Percentiles rank a stretch among this genome's conserved stretches.
Evolutionary conservation across 2,797 vertebrate species (phyloP).

Genomic region (Buphagus erythrorhynchus): DNA sequence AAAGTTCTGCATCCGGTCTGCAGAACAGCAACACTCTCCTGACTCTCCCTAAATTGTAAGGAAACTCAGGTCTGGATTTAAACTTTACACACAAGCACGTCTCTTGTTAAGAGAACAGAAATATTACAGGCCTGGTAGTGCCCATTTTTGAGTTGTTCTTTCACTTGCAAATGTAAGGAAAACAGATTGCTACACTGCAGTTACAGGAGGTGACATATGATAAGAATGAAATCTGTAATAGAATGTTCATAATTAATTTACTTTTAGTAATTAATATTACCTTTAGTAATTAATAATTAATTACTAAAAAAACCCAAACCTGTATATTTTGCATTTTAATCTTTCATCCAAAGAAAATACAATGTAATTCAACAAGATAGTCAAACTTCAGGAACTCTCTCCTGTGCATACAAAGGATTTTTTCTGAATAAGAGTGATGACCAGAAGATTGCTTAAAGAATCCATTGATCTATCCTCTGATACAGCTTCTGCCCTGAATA

Average conservation of each 20-base stretch:
- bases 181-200: neutral
- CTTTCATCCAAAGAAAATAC: neutral
- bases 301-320: neutral
- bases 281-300: too few species aligned
- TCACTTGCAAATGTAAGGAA: neutral
- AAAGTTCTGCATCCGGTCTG: conserved; percentile 2
- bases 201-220: neutral
- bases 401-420: neutral
- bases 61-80: neutral
- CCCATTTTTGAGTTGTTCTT: neutral
- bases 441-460: neutral
- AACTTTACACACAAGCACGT: neutral
- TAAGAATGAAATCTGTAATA: neutral
- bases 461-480: neutral
- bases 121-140: neutral
- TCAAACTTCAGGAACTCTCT: neutral
- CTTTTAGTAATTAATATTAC: too few species aligned
- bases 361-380: neutral
- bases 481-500: neutral
- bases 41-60: neutral
- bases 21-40: neutral
- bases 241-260: neutral
- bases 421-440: neutral
- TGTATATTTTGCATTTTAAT: neutral
- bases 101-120: neutral